Base-by-base conservation (phyloP, 2,113 vertebrate genomes). In the Paracanthobrama guichenoti region DNA sequence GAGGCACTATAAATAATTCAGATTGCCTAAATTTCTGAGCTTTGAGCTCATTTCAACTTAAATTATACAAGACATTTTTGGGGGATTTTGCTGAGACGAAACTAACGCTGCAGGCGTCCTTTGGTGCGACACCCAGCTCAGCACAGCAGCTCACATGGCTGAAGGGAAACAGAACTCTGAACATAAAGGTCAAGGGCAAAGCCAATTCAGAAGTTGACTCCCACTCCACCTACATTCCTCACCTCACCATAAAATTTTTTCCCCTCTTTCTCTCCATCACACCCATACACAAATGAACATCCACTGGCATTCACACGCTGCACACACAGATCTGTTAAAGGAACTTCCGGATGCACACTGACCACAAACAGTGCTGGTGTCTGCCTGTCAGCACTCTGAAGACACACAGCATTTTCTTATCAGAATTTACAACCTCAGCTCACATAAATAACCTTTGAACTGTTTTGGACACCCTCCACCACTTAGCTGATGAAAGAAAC, bases 171-270 rank as follows among this genome's bases (percentile, higher is more conserved):
- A 22, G n/a, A 69, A 66, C 28, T 35, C 76, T 39, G 9, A 31
- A 80, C 53, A 73, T 82, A 75, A 87, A 79, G 79, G 88, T 84
- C 80, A 89, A 60, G 81, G 72, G 73, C 44, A 73, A 69, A 78
- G 60, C 75, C 64, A 39, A 75, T 75, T 53, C 44, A 75, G 46
- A 48, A 53, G 69, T 81, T 69, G 28, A 48, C 60, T 66, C 42
- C 78, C 78, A 50, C 60, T 66, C 62, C 62, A 81, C 26, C 79
- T 53, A 71, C 76, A 83, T 59, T 83, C n/a, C 69, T 69, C 57
- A 64, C 44, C 57, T 69, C 59, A 1, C 57, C 57, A 14, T 35
- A 28, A 84, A 26, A 86, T 67, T 69, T 24, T 20, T 16, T 31
- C 4, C 35, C 31, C 4, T 28, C n/a, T 35, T 26, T 69, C 20